These are phyloP conservation scores for Myiozetetes cayanensis DNA, from an alignment of 2,113 vertebrate species.

Conservation along the genomic window DNA sequence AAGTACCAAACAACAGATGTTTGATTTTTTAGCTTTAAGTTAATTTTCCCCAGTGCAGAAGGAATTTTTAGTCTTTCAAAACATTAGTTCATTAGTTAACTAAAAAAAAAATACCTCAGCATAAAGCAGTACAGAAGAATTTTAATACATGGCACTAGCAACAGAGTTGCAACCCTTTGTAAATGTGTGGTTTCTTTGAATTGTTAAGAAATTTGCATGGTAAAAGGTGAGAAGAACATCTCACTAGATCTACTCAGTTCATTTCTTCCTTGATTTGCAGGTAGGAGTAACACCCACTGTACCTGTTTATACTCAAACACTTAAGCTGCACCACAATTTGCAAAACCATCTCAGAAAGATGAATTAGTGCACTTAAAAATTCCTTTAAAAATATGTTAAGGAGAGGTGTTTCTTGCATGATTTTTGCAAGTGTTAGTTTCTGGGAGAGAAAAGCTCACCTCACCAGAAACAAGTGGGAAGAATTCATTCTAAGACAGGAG, in stretches of 20 bases:
- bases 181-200: conserved; percentile 27
- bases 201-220: neutral
- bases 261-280: neutral
- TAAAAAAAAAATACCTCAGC: neutral
- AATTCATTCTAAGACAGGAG: neutral
- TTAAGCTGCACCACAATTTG: neutral
- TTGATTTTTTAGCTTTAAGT: conserved; percentile 12
- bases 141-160: neutral
- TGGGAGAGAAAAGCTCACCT: neutral
- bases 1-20: conserved; percentile 34
- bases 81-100: neutral
- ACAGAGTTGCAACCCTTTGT: neutral
- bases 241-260: neutral
- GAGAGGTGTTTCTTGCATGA: neutral
- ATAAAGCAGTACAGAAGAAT: neutral
- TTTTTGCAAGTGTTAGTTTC: neutral
- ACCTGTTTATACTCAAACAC: neutral
- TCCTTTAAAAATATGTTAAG: neutral
- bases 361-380: neutral
- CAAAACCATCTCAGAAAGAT: neutral
- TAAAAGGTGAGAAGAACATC: neutral
- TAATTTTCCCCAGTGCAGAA: neutral
- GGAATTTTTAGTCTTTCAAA: neutral
- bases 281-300: neutral
- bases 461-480: neutral